A percentile compares a stretch with the other conserved stretches of the same genome.
phyloP scores from a whole-genome alignment of 2,888 invertebrate genomes.

The Hirtodrosophila duncani region DNA sequence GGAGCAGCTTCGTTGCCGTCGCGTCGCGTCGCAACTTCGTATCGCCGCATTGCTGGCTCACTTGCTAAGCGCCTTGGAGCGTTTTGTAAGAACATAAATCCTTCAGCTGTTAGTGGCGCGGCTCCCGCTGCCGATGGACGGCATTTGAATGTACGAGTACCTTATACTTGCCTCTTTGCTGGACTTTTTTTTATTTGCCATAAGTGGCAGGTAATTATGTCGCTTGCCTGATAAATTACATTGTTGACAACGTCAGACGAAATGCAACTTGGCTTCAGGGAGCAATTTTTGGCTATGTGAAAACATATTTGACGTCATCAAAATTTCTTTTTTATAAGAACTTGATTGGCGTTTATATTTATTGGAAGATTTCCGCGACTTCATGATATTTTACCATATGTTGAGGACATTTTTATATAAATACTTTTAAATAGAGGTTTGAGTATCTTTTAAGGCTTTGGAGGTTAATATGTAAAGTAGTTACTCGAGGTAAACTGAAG shows the following conservation, averaged over 20 bases:
- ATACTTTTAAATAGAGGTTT: too few species aligned
- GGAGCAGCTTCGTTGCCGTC: conserved; percentile 16
- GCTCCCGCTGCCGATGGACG: conserved; percentile 38
- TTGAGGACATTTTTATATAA: too few species aligned
- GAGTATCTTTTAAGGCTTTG: too few species aligned
- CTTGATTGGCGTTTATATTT: too few species aligned
- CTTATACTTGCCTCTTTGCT: conserved; percentile 28
- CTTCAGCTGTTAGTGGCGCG: conserved; percentile 59
- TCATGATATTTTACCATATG: too few species aligned
- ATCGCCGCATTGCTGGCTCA: conserved; percentile 44
- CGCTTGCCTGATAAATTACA: conserved; percentile 75
- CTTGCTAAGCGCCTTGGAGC: conserved; percentile 71
- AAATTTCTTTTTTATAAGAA: too few species aligned
- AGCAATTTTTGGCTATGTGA: conserved; percentile 29
- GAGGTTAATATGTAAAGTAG: too few species aligned
- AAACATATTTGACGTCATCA: conserved; percentile 36
- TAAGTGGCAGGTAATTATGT: conserved; percentile 77
- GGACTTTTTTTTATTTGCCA: conserved; percentile 70
- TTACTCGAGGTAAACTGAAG: too few species aligned
- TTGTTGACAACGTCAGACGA: conserved; percentile 68
- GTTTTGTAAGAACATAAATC: conserved; percentile 71
- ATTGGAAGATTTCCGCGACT: too few species aligned
- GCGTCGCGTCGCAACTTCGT: too few species aligned
- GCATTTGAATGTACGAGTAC: conserved; percentile 60
- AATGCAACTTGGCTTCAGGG: conserved; percentile 17